These are phyloP conservation scores for Telmatherina bonti DNA, from an alignment of 2,797 vertebrate genomes.

Conservation along the genomic window DNA sequence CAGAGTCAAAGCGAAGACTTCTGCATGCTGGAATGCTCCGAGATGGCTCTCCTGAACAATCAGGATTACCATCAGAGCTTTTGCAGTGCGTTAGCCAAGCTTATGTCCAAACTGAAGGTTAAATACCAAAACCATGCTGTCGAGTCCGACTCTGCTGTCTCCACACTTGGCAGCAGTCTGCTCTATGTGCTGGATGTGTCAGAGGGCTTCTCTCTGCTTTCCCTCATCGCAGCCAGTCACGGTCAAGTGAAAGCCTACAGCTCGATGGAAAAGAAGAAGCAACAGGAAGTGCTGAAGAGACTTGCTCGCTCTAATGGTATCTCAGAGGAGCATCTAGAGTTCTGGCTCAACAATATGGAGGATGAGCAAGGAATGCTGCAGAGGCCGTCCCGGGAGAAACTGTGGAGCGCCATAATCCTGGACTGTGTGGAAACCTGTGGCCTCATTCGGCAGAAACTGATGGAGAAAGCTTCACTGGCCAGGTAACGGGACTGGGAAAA, in stretches of 20 bases:
- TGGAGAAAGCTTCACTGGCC: constrained; percentile 96
- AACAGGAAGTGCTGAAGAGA: constrained; percentile 86
- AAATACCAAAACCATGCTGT: constrained; percentile 47
- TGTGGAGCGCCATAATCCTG: constrained; percentile 96
- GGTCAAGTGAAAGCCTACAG: constrained; percentile 92
- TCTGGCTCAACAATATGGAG: constrained; percentile 92
- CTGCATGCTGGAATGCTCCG: constrained; percentile 90
- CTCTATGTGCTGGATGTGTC: constrained; percentile 94
- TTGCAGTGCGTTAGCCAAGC: constrained; percentile 85
- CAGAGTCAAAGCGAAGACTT: constrained; percentile 65
- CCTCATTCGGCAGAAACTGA: constrained; percentile 94
- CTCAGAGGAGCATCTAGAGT: constrained; percentile 87
- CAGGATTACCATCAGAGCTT: constrained; percentile 88
- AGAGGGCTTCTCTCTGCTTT: constrained; percentile 95
- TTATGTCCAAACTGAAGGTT: constrained; percentile 81
- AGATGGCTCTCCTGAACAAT: constrained; percentile 95
- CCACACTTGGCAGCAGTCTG: constrained; percentile 65
- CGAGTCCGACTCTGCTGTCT: constrained; percentile 12
- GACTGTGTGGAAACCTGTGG: constrained; percentile 96
- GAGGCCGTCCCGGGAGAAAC: constrained; percentile 91
- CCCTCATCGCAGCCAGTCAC: constrained; percentile 89
- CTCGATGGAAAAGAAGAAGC: constrained; percentile 93
- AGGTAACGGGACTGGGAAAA: constrained; percentile 78
- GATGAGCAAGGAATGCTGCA: constrained; percentile 90
- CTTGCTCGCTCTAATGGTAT: constrained; percentile 87